Evolutionary conservation across 2,888 invertebrate genomes (phyloP), one percentile per base, ranked within the genome.

Genomic region (Labia minor): DNA sequence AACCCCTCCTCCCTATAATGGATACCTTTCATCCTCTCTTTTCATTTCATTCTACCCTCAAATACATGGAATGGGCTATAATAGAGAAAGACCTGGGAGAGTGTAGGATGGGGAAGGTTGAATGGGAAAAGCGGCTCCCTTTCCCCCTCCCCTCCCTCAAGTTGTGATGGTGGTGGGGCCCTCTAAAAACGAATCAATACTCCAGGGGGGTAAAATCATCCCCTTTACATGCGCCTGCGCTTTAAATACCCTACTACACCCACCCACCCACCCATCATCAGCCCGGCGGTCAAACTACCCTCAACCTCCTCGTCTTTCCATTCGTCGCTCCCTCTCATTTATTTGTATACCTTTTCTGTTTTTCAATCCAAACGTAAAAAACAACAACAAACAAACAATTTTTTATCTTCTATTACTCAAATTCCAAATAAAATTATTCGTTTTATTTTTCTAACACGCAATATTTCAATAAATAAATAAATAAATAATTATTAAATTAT

Each of bases 181-280:
- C 49, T 49, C 49, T 26, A 49, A 49, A 49, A 49, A 49, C 49
- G 49, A 49, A 49, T 49, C 49, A 49, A 49, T 49, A 49, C 49
- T 49, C 49, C n/a, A n/a, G n/a, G n/a, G 14, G 49, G 49, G 49
- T 49, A 8, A 14, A 49, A 49, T 49, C 49, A 2, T 49, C 49
- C 49, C 33, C 49, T 49, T 14, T 16, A 16, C 4, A 49, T 14
- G 49, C 49, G 49, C 16, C 49, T 49, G 49, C 49, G 49, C 49
- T 49, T 16, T 49, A 49, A 49, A 49, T 16, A 16, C 49, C 49
- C 26, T n/a, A n/a, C n/a, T n/a, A 33, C 33, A 6, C 33, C 33
- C 11, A 33, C 11, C 33, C 11, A 33, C 33, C n/a, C 33, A 33
- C 33, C 33, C 33, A 6, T 33, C 33, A 33, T n/a, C n/a, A n/a